Percentiles rank a stretch among this genome's conserved stretches.
Conservation (phyloP, 2,113 vertebrate species). For the Drymodes brunneopygia region DNA sequence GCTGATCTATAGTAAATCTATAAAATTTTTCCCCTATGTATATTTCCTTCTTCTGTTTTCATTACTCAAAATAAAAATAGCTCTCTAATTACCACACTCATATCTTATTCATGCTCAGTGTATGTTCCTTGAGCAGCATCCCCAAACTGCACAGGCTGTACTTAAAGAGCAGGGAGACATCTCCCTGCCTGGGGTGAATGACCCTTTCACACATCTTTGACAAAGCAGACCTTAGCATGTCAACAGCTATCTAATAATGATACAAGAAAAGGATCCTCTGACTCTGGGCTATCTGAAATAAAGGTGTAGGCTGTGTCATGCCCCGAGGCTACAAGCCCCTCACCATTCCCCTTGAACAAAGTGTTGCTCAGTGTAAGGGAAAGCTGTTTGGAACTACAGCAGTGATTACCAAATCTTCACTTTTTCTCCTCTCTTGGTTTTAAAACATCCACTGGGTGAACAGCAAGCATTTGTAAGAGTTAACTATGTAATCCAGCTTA, state of each 20-base stretch:
- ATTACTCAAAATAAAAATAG: background rate
- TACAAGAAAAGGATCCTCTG: background rate
- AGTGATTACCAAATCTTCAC: background rate
- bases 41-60: background rate
- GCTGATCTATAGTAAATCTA: background rate
- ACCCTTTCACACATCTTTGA: background rate
- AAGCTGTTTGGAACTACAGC: background rate
- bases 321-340: background rate
- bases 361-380: background rate
- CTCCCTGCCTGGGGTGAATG: background rate
- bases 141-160: background rate
- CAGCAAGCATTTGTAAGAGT: background rate
- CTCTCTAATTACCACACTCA: background rate
- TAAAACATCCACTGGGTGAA: background rate
- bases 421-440: background rate
- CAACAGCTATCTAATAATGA: background rate
- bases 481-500: constrained; percentile 1
- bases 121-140: background rate
- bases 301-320: background rate
- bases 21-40: background rate
- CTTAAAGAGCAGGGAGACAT: background rate
- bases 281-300: background rate
- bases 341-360: background rate
- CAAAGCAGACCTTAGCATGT: background rate
- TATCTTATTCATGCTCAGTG: background rate